These are phyloP conservation scores for Takifugu bimaculatus DNA, from an alignment of 2,113 vertebrate species.

Conservation along the genomic window DNA sequence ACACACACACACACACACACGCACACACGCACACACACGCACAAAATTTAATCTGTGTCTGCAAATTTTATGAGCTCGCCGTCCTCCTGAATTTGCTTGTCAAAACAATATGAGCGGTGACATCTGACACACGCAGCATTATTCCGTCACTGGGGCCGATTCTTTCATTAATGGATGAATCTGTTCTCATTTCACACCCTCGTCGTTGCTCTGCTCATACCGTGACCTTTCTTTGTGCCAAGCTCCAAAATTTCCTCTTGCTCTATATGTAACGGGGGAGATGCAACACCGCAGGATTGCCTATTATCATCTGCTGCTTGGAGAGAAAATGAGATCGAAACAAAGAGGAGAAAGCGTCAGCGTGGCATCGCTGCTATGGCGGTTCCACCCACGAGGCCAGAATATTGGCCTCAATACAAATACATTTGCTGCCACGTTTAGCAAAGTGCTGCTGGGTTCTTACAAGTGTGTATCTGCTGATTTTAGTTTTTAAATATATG, in stretches of 20 bases:
- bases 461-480: no score
- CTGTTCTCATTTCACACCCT: slow-evolving; percentile 22
- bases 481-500: no score
- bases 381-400: no score
- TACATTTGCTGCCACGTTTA: no score
- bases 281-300: slow-evolving; percentile 17
- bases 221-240: slow-evolving; percentile 9
- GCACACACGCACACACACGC: slow-evolving; percentile 31
- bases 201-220: slow-evolving; percentile 2
- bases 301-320: slow-evolving; percentile 12
- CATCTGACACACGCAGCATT: slow-evolving; percentile 21
- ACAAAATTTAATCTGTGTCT: slow-evolving; percentile 47
- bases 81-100: slow-evolving; percentile 46
- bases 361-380: no score
- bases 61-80: slow-evolving; percentile 54
- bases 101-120: slow-evolving; percentile 25
- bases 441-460: no score
- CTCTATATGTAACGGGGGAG: slow-evolving; percentile 13
- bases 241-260: slow-evolving; percentile 19
- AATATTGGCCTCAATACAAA: no score
- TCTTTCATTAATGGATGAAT: slow-evolving; percentile 24
- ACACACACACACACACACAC: not conserved
- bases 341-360: not conserved
- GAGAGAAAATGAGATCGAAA: slow-evolving; percentile 7
- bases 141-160: slow-evolving; percentile 8